Percentiles rank a stretch among this genome's conserved stretches.
Conservation (phyloP, 2,797 vertebrate species). For the Anguilla pacifica region DNA sequence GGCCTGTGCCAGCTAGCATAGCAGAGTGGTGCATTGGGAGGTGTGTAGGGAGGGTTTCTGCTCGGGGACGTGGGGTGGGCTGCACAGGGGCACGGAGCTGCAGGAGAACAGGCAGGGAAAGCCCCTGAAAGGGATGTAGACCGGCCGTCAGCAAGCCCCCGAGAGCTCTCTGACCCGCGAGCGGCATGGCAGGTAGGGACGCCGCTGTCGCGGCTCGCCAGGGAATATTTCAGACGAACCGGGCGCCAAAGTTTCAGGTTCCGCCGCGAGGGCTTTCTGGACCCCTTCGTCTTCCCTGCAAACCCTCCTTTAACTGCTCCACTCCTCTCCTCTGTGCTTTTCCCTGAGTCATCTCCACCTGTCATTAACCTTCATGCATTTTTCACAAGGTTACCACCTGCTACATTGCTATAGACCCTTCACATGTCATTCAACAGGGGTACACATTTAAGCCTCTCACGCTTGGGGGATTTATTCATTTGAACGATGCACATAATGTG, state of each 20-base stretch:
- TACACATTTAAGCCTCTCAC: neutral
- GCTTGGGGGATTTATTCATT: neutral
- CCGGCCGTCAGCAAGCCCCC: slow-evolving; percentile 1
- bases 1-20: slow-evolving; percentile 27
- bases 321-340: neutral
- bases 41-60: slow-evolving; percentile 19
- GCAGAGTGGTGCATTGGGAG: slow-evolving; percentile 34
- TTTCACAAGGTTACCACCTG: neutral
- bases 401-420: neutral
- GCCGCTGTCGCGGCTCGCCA: slow-evolving; percentile 40
- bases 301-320: neutral
- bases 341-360: neutral
- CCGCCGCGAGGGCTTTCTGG: neutral
- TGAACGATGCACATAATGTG: neutral
- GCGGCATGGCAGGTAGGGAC: slow-evolving; percentile 75
- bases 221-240: slow-evolving; percentile 61
- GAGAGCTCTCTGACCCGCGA: slow-evolving; percentile 43
- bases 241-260: slow-evolving; percentile 37
- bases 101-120: slow-evolving; percentile 29
- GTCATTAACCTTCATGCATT: neutral
- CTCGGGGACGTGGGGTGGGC: slow-evolving; percentile 18
- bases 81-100: neutral
- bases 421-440: neutral
- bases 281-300: slow-evolving; percentile 45
- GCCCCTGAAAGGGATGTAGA: neutral